Evolutionary conservation across 2,113 vertebrate species (phyloP), one percentile per base, ranked within the genome.

Genomic region (Lanius collurio): DNA sequence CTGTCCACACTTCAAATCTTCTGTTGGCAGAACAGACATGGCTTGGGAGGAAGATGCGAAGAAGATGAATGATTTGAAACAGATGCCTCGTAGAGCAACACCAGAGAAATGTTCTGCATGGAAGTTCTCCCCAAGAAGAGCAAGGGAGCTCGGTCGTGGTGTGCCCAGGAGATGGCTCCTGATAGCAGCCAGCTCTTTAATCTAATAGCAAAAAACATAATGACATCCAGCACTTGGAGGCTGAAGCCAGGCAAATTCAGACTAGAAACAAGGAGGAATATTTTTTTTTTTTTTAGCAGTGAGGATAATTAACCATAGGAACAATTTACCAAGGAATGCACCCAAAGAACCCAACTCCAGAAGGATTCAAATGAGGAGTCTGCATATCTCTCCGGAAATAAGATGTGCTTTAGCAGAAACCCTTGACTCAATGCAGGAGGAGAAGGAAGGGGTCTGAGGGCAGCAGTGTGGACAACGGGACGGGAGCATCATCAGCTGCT

Each of bases 291-390:
- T 94, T 95, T 89, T 63, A 90, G 55, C 85, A 53, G 68, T 33
- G 67, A 71, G 60, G 85, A 80, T 95, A 96, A 96, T 95, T 97
- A 96, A 85, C 68, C 33, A 19, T 77, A 86, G 87, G 90, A 95
- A 96, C 86, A 78, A 89, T 93, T 94, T 89, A 92, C 50, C 90
- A 37, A 94, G 85, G 94, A 95, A 93, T 59, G 23, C 17, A 59
- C 26, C 57, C n/a, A 59, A 59, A 59, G 57, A 59, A 59, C 26
- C 79, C 92, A 92, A 0, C 93, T 95, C 86, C 83, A 69, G 76
- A 81, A 82, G 57, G 71, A 95, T 94, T 93, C 75, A 94, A 90
- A 83, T 95, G 81, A 96, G 70, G 79, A 90, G 35, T 5, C 60
- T 83, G 86, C 90, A 12, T 91, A 83, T 96, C 92, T 74, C 50